Evolutionary conservation across 2,888 invertebrate species (phyloP), one percentile per base, ranked within the genome.

Genomic region (Ophioninae sp.): DNA sequence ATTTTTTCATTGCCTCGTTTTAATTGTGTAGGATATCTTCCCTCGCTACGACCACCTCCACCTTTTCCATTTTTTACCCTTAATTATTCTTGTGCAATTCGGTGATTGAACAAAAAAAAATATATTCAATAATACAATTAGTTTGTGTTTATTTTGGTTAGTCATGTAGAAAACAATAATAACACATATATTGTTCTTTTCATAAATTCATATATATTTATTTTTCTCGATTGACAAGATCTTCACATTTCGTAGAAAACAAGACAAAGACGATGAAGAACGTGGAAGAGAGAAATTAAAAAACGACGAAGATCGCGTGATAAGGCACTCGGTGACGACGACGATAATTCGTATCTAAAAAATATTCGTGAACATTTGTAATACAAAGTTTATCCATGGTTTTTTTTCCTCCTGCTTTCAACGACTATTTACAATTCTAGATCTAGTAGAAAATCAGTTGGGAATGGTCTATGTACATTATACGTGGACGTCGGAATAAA

Each of bases 401-500:
- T n/a, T 17, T 50, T 50, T 50, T 50, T 50, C 5, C 3, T 50
- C 41, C 85, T 44, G 13, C 41, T 44, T 72, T 67, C 30, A 83
- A 83, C 74, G 65, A 81, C 41, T 81, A 83, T 83, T 69, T 83
- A 83, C 83, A 83, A 83, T 83, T 74, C 74, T 81, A 74, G 50
- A 87, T 68, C 79, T 85, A 85, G 79, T 83, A 74, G 59, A 82
- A 86, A 81, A 87, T 85, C 74, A 80, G 77, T 87, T 87, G 88
- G 90, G 90, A 90, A 90, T 90, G 90, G 57, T 83, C 90, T 90
- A 90, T 90, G 87, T 90, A 90, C 90, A 90, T 87, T 74, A 50
- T 59, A n/a, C 57, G 23, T 57, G 65, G 44, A 41, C n/a, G 67
- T 59, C 30, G 75, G 79, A 70, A 7, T 41, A 61, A 61, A 73